These are phyloP conservation scores for Pteronotus mesoamericanus DNA, from an alignment of 2,797 vertebrate species.

Conservation along the genomic window DNA sequence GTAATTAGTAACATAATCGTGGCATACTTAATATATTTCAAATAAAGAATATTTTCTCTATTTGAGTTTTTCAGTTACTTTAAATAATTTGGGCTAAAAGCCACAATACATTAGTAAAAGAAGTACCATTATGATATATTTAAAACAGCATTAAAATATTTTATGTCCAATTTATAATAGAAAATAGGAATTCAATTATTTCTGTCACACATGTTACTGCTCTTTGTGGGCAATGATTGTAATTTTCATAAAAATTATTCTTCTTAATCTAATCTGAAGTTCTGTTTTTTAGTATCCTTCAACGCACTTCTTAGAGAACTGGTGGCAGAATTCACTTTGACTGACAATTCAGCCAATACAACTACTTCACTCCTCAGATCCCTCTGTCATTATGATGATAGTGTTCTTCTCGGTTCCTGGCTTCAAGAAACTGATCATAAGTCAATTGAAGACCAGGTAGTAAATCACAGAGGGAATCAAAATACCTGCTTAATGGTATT, in stretches of 20 bases:
- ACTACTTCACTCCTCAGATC: slow-evolving; percentile 97
- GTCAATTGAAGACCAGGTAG: slow-evolving; percentile 98
- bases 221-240: slow-evolving; percentile 12
- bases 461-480: background rate
- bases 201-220: background rate
- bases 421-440: slow-evolving; percentile 99
- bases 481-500: background rate
- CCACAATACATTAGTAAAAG: background rate
- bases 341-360: slow-evolving; percentile 98
- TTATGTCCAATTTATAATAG: background rate
- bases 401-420: slow-evolving; percentile 98
- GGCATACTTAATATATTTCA: slow-evolving; percentile 29
- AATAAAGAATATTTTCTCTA: background rate
- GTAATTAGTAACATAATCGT: background rate
- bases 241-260: slow-evolving; percentile 24
- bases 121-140: background rate
- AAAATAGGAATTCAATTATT: background rate
- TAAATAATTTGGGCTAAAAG: slow-evolving; percentile 36
- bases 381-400: slow-evolving; percentile 98
- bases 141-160: slow-evolving; percentile 1
- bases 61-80: slow-evolving; percentile 37
- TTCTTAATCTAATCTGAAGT: slow-evolving; percentile 42
- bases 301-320: slow-evolving; percentile 95
- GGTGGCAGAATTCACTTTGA: slow-evolving; percentile 98
- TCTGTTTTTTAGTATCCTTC: slow-evolving; percentile 88